These are phyloP conservation scores for Galerucella pusilla DNA, from an alignment of 2,888 invertebrate species.

Conservation along the genomic window DNA sequence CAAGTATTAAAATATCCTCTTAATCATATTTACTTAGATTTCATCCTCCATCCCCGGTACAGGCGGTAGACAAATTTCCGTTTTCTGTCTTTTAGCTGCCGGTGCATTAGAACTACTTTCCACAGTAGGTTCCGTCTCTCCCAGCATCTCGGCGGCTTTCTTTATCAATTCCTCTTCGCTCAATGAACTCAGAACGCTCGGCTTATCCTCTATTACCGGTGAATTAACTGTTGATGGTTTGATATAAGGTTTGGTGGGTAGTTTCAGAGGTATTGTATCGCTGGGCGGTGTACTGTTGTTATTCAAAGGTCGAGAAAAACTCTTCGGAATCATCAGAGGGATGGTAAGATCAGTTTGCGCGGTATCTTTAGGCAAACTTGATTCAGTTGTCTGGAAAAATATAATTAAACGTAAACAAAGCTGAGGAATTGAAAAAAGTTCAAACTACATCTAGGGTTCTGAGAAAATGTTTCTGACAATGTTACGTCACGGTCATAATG, in stretches of 20 bases:
- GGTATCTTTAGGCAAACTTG: conserved; percentile 40
- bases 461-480: no score
- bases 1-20: not conserved
- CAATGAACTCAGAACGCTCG: conserved; percentile 67
- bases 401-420: not conserved
- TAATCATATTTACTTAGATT: not conserved
- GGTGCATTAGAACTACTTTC: conserved; percentile 33
- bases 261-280: conserved; percentile 61
- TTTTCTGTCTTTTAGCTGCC: conserved; percentile 53
- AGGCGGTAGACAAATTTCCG: conserved; percentile 59
- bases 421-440: not conserved
- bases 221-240: conserved; percentile 48
- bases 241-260: conserved; percentile 57
- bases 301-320: conserved; percentile 49
- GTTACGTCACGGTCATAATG: no score
- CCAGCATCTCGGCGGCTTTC: conserved; percentile 70
- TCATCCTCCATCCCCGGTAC: conserved; percentile 62
- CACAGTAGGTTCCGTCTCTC: conserved; percentile 54
- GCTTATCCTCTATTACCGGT: conserved; percentile 48
- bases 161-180: conserved; percentile 70
- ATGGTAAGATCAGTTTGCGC: conserved; percentile 60
- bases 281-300: conserved; percentile 39
- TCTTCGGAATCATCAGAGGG: conserved; percentile 63
- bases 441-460: no score
- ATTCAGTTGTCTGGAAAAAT: conserved; percentile 48